These are phyloP conservation scores for Palloptera scutellata DNA, from an alignment of 2,888 invertebrate species.

Conservation along the genomic window DNA sequence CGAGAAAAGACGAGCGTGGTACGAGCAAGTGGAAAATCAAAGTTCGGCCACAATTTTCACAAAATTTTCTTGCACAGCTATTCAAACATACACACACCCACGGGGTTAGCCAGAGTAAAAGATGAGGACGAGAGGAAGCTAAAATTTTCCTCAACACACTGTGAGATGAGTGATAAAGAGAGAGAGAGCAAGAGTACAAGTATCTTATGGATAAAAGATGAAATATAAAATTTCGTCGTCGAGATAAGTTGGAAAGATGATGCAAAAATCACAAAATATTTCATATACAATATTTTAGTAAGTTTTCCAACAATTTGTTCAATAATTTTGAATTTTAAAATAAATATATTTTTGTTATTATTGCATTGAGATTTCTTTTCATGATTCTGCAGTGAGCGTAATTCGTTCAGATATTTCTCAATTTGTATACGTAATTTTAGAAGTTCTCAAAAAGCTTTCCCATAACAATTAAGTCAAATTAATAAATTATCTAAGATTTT, in stretches of 20 bases:
- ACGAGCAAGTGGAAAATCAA: too few species aligned
- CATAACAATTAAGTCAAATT: neutral
- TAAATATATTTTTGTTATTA: neutral
- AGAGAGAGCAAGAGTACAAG: too few species aligned
- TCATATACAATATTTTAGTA: neutral
- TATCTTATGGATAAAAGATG: too few species aligned
- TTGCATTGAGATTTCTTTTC: neutral
- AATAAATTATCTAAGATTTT: neutral
- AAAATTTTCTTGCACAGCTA: too few species aligned
- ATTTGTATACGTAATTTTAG: neutral
- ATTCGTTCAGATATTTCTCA: neutral
- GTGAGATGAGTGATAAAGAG: too few species aligned
- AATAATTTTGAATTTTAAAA: neutral
- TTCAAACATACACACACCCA: too few species aligned
- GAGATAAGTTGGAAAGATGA: constrained; percentile 5
- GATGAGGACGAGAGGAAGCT: too few species aligned
- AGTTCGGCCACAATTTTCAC: too few species aligned
- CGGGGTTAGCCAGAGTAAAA: too few species aligned
- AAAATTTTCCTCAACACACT: too few species aligned
- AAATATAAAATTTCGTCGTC: too few species aligned
- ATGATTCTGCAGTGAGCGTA: neutral
- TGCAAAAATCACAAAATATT: constrained; percentile 20
- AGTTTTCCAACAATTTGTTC: neutral
- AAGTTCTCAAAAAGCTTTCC: neutral
- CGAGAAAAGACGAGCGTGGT: neutral